Conservation (phyloP, 2,888 invertebrate genomes). For the Spodoptera littoralis region DNA sequence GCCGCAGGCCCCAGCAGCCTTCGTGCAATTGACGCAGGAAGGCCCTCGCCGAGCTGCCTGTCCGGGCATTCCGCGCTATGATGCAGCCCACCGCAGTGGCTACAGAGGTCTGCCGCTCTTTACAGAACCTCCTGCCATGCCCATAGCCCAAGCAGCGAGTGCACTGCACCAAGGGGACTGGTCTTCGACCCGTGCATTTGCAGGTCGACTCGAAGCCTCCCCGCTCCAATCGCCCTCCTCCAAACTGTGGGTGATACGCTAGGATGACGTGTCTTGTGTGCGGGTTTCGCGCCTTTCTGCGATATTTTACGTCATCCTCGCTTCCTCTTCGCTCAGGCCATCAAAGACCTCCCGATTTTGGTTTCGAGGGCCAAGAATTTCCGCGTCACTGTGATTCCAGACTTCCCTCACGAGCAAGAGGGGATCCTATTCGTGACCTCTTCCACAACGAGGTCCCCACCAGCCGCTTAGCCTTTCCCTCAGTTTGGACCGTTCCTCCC, state of each 20-base stretch:
- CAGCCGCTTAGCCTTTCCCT: background rate
- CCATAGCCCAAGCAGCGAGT: too few relatives aligned
- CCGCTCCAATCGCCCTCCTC: background rate
- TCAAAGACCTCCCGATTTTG: background rate
- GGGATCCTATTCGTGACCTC: slow-evolving; percentile 1
- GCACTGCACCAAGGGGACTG: too few relatives aligned
- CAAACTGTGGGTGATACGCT: background rate
- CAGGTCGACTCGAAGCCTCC: background rate
- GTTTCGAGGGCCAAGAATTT: background rate
- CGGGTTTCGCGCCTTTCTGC: background rate
- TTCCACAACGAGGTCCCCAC: background rate
- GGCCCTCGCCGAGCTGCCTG: too few relatives aligned
- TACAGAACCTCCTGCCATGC: too few relatives aligned
- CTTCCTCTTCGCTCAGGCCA: background rate
- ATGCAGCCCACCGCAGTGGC: too few relatives aligned
- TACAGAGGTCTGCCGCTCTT: too few relatives aligned
- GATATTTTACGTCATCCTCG: background rate
- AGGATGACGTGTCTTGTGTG: background rate
- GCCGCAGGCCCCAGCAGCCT: too few relatives aligned
- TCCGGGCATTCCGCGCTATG: too few relatives aligned
- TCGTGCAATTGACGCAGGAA: too few relatives aligned
- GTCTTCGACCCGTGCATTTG: background rate
- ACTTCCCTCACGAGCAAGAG: background rate
- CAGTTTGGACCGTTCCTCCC: background rate
- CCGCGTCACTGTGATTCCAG: background rate